Evolutionary conservation across 2,797 vertebrate genomes (phyloP), one percentile per base, ranked within the genome.

Genomic region (Oryzias dopingdopingensis): DNA sequence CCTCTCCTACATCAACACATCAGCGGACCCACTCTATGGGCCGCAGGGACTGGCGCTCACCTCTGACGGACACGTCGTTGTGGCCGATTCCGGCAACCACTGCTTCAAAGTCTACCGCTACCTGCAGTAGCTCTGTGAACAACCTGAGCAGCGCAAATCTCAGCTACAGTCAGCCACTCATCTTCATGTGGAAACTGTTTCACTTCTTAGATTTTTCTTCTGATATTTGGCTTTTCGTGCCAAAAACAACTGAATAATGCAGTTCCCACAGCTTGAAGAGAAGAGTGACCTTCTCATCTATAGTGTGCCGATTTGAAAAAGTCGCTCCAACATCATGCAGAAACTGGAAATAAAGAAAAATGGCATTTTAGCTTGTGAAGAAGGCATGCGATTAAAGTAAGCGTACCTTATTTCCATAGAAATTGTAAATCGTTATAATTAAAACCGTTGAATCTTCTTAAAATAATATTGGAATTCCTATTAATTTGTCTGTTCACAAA

Each of bases 81-180:
- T 99, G 10, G 97, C 97, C 54, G 97, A 99, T 89, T 99, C 97
- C 58, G 96, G 97, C 76, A 99, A 99, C 89, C 97, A 99, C 84
- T 99, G 97, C 89, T 99, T 98, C 86, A 99, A 99, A 91, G 92
- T 99, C 74, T 99, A 99, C 77, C 95, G 96, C 76, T 99, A 98
- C 82, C 91, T 98, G 67, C 96, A 99, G 88, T 98, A 94, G 92
- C 73, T 47, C 1, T 50, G 23, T 5, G 24, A 45, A 59, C 62
- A 67, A 26, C 62, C 44, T 72, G 57, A 62, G 56, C 70, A 55
- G 24, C 62, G 62, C 63, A 22, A 29, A 44, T 16, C 61, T 41
- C 22, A 6, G 51, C 20, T 52, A 61, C 59, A 56, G 50, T 56
- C 57, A 24, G 5, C 23, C 40, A 65, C 62, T 67, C 20, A 29